Base-by-base conservation (phyloP, 2,888 invertebrate genomes). In the Deilephila elpenor region DNA sequence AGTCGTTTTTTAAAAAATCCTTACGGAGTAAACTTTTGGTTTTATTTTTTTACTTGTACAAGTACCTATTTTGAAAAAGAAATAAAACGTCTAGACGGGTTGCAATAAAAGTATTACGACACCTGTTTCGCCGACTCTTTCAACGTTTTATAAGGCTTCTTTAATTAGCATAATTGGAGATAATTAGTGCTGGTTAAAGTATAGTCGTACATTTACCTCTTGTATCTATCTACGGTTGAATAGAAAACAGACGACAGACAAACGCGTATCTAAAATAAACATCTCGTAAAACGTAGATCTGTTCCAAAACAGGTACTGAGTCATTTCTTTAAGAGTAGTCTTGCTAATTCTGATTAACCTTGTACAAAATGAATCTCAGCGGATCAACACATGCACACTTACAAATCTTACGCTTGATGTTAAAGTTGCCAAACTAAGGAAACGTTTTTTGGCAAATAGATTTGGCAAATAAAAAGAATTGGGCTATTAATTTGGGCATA, bases 221-320 rank as follows among this genome's bases (percentile, higher is more conserved):
- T 56, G n/a, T 56, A 53, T 5, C 14, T 53, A 53, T 53, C 53
- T 17, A 56, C n/a, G 19, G 17, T 56, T n/a, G 17, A 17, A 56
- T n/a, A 56, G 19, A 56, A 25, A 60, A 60, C 20, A 14, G 29
- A 29, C 60, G 14, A 37, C 37, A 64, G 14, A 14, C 8, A 37
- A 64, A 64, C 64, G 37, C 64, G 64, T 64, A 37, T 64, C 44
- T 64, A 20, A 64, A 64, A 64, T 64, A 64, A 64, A 64, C 44
- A 20, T 44, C 34, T 37, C 20, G 44, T 20, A 20, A 64, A 44
- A 44, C 44, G 64, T 44, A 62, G 34, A 34, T 34, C 61, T 34
- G 61, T 62, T 19, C 61, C 34, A 62, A 62, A 62, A 62, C 61
- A 34, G 61, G 32, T 11, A 64, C 64, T 64, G 64, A 64, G 64